Base-by-base conservation (phyloP, 1,140 invertebrate species). In the Hormaphis cornu region DNA sequence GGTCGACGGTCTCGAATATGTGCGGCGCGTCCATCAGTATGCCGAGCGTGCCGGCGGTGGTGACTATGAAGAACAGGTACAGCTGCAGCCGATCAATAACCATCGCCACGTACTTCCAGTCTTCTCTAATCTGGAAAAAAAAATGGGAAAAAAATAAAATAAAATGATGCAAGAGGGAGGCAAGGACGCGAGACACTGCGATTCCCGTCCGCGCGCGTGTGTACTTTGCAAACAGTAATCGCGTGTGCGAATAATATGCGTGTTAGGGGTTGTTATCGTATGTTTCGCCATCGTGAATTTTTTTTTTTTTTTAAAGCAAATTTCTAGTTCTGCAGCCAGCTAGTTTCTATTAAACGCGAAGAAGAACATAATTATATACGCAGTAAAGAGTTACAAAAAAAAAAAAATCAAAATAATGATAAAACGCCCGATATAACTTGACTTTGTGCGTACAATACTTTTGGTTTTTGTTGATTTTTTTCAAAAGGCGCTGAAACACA, bases 71-170 rank as follows among this genome's bases (percentile, higher is more conserved):
- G 82, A 99, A 99, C 74, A 98, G 89, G 78, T 96, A 95, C 69
- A 99, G 83, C 77, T 98, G 91, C 54, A 99, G 82, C 74, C 97
- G 86, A 83, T 99, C 97, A 74, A 99, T 96, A 33, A 99, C 96
- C 91, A 98, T 97, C 35, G 96, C 95, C 8, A 99, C 95, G 78
- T 98, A 99, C 77, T 98, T 98, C 97, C 97, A 99, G 81, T 99
- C 97, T 80, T 97, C 95, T 70, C 94, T 86, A 69, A 95, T 94
- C 94, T 97, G 79, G 28, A 83, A 81, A 58, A 40, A 69, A 48
- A 70, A 56, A 54, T 7, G 33, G 22, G 18, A n/a, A n/a, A n/a
- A 42, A 42, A 42, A n/a, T n/a, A n/a, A n/a, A n/a, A n/a, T n/a
- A n/a, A n/a, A n/a, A n/a, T n/a, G n/a, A n/a, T n/a, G n/a, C n/a